Evolutionary conservation across 2,888 invertebrate species (phyloP).

Genomic region (Chrysomela aeneicollis): DNA sequence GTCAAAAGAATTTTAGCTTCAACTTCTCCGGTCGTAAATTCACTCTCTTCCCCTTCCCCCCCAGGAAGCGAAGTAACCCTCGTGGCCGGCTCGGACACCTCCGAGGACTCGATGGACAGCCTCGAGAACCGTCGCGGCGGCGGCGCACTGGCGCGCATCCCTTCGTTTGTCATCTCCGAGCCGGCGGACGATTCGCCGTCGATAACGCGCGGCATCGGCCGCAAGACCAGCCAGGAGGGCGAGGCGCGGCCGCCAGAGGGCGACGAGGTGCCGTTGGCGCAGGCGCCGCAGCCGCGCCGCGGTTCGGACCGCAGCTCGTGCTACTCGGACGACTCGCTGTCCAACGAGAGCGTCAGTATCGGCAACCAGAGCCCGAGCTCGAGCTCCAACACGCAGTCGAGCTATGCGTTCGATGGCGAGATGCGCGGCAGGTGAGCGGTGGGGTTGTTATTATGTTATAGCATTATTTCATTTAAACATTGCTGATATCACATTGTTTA

Average conservation of each 20-base stretch:
- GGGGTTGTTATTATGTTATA: no score
- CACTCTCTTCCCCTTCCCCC: no score
- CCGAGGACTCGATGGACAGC: constrained; percentile 76
- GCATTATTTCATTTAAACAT: no score
- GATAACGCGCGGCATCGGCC: constrained; percentile 74
- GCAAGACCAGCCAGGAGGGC: constrained; percentile 72
- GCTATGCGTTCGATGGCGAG: constrained; percentile 54
- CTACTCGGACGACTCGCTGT: constrained; percentile 77
- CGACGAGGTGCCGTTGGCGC: constrained; percentile 64
- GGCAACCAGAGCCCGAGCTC: constrained; percentile 61
- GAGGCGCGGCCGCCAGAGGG: constrained; percentile 53
- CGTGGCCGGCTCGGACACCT: constrained; percentile 77
- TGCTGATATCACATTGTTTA: no score
- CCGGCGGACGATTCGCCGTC: constrained; percentile 80
- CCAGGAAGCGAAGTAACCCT: constrained; percentile 83
- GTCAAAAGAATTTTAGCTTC: no score
- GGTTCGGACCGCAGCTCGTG: constrained; percentile 74
- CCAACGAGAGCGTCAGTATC: constrained; percentile 67
- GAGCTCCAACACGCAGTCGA: constrained; percentile 57
- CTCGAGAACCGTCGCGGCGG: no score
- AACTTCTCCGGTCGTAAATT: no score
- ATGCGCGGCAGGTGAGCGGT: constrained; percentile 45
- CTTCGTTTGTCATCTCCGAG: constrained; percentile 76
- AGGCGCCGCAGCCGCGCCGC: constrained; percentile 54
- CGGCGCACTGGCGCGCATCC: constrained; percentile 62